Evolutionary conservation across 2,113 vertebrate genomes (phyloP).

Genomic region (Acinonyx jubatus): DNA sequence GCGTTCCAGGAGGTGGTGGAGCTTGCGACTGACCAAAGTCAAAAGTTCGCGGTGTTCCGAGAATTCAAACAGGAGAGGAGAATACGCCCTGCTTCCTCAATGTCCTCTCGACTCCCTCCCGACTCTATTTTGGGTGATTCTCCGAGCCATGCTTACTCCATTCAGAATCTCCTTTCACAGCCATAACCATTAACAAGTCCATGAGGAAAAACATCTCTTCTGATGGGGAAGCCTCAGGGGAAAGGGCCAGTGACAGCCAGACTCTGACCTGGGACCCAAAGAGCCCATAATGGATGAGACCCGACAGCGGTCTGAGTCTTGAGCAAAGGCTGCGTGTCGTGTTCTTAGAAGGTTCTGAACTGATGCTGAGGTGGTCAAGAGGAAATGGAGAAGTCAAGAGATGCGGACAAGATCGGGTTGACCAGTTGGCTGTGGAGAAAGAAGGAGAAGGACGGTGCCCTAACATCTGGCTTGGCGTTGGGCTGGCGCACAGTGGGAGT

Average conservation of each 20-base stretch:
- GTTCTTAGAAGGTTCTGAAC: background rate
- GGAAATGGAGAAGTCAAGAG: background rate
- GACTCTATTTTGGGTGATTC: background rate
- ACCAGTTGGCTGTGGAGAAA: background rate
- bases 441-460: background rate
- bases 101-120: background rate
- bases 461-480: background rate
- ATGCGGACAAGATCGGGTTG: background rate
- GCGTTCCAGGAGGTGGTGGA: background rate
- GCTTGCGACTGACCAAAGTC: background rate
- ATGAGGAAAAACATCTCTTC: background rate
- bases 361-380: background rate
- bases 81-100: background rate
- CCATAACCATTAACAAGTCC: background rate
- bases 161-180: background rate
- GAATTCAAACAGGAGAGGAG: background rate
- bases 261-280: background rate
- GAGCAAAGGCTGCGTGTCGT: rapidly evolving
- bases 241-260: background rate
- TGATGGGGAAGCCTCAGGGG: background rate
- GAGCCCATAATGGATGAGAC: background rate
- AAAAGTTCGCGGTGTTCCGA: background rate
- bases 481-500: too few relatives aligned
- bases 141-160: background rate
- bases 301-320: background rate